phyloP scores from a whole-genome alignment of 2,888 invertebrate species.

The Drosophila anomalipes region DNA sequence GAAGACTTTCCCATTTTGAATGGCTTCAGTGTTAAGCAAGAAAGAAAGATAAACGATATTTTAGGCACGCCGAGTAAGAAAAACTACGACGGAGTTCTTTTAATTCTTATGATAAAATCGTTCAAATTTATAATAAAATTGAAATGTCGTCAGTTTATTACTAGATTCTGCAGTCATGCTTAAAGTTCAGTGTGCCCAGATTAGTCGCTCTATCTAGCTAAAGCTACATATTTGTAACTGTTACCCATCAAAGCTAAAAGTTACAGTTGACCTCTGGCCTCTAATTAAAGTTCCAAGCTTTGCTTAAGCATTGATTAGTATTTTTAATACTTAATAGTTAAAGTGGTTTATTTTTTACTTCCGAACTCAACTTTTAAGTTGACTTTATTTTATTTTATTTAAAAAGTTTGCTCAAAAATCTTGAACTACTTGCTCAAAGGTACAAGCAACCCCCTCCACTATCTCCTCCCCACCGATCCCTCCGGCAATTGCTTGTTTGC shows the following conservation, averaged over 20 bases:
- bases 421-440: constrained; percentile 7
- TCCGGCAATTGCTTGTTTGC: constrained; percentile 2
- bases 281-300: neutral
- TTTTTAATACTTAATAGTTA: neutral
- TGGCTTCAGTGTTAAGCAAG: neutral
- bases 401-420: constrained; percentile 4
- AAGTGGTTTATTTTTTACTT: neutral
- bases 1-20: neutral
- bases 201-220: neutral
- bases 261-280: too few relatives aligned
- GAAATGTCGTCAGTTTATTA: neutral
- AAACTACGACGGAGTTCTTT: too few relatives aligned
- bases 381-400: constrained; percentile 7
- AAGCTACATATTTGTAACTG: neutral
- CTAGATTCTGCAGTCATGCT: neutral
- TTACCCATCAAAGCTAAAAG: neutral
- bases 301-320: neutral
- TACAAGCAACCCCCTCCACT: neutral
- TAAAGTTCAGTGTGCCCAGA: neutral
- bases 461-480: neutral
- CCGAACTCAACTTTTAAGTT: neutral
- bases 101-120: too few relatives aligned
- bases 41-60: neutral
- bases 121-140: too few relatives aligned
- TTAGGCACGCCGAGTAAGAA: too few relatives aligned